Evolutionary conservation across 2,888 invertebrate genomes (phyloP), one percentile per base, ranked within the genome.

Genomic region (Limnephilus marmoratus): DNA sequence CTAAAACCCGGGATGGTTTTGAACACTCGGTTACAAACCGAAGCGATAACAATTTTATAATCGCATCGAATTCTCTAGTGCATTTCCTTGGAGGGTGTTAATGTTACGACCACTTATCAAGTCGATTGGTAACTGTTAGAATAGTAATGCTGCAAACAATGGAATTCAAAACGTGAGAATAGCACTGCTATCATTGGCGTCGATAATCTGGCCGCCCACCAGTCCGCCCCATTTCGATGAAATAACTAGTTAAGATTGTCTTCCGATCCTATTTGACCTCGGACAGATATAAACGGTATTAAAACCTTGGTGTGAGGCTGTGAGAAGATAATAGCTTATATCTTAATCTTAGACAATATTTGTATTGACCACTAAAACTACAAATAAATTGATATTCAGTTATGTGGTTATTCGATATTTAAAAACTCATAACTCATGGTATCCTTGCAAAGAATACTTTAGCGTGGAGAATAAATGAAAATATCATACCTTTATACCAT

Each of bases 161-260:
- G 24, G 68, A 68, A 82, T 82, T 82, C 31, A 34, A 82, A 18
- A 82, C 82, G 82, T 82, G 82, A 82, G 82, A 82, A 82, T 82
- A 82, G 34, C 82, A 31, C 24, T 82, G 82, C 68, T 68, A 68
- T 68, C 68, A 68, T 68, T 24, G 24, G 24, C 24, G 2, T 24
- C 68, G 68, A 68, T 68, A 68, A 68, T 68, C 24, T 68, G 9
- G n/a, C n/a, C 68, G 1, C 68, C 68, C 24, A n/a, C 68, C 68
- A 68, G 0, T 68, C 68, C 9, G 24, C 68, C 68, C 68, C 24
- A 24, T 68, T 68, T 68, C 68, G n/a, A 68, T n/a, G n/a, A 68
- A 68, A 68, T 68, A 68, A 7, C 68, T 68, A 68, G 68, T 68
- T 24, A 68, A n/a, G 24, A 68, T 68, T n/a, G n/a, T n/a, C 68